Evolutionary conservation across 2,113 vertebrate species (phyloP), one percentile per base, ranked within the genome.

Genomic region (Nettapus auritus): DNA sequence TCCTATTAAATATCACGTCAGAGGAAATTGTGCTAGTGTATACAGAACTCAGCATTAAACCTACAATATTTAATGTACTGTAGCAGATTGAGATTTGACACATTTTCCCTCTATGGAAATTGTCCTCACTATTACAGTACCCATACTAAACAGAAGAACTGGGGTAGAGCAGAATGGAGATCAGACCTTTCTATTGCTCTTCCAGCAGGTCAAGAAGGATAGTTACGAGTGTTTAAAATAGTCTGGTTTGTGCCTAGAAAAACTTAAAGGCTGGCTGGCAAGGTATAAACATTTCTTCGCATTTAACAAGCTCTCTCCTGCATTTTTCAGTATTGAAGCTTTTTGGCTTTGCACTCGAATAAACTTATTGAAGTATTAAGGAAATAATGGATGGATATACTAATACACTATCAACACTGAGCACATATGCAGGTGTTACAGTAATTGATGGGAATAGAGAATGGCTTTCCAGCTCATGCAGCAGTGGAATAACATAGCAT

Each of bases 1-100:
- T 96, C 86, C 92, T 95, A 48, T 92, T 96, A 97, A 94, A 93
- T 96, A 96, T 73, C 81, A 96, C 92, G 68, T 83, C 66, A 88
- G 68, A 90, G 81, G 64, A 95, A 77, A 93, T 78, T 89, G 60
- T 86, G 16, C 83, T 95, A 53, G 89, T 96, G 83, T 96, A 78
- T 96, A 66, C 52, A 78, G 46, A 59, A 96, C 84, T 95, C 75
- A 63, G 68, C 52, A 84, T 94, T 93, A 92, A 94, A 84, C 63
- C 73, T 82, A 88, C 62, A 4, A 86, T 67, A 62, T 97, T 86
- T 95, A 94, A 97, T 94, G 82, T 96, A 68, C 91, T 89, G 53
- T 82, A 95, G 64, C 75, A 96, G 89, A 93, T 91, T 95, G 88
- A 94, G 83, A 80, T 94, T 92, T 92, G 89, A 80, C 88, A 90